Conservation (phyloP, 2,888 invertebrate genomes). For the Oscheius sp. region DNA sequence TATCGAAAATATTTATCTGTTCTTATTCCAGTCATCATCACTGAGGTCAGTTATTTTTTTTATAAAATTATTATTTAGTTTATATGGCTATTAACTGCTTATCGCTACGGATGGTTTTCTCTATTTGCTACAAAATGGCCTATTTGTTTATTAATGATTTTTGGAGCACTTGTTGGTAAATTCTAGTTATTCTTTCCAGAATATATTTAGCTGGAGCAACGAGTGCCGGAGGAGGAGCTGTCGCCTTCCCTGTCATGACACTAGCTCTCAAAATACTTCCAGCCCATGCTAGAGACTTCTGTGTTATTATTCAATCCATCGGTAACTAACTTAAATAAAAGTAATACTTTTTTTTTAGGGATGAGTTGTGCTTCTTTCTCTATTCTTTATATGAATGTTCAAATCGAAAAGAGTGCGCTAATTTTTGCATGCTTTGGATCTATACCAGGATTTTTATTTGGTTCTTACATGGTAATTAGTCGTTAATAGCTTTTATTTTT, state of each 20-base stretch:
- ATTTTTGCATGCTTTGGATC: conserved; percentile 59
- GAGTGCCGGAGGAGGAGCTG: conserved; percentile 62
- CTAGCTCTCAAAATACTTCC: conserved; percentile 54
- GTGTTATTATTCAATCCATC: conserved; percentile 59
- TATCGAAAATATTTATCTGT: conserved; percentile 17
- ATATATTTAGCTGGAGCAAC: conserved; percentile 55
- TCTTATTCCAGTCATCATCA: not conserved
- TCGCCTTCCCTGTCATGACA: conserved; percentile 66
- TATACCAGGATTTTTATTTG: conserved; percentile 63
- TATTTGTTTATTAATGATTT: conserved; percentile 67
- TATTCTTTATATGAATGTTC: conserved; percentile 65
- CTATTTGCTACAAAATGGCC: conserved; percentile 59
- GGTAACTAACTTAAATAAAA: conserved; percentile 35
- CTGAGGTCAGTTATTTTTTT: conserved; percentile 7
- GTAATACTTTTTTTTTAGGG: conserved; percentile 41
- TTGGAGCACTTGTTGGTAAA: conserved; percentile 64
- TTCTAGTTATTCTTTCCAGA: conserved; percentile 68
- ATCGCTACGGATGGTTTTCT: conserved; percentile 50
- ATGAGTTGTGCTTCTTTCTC: conserved; percentile 67
- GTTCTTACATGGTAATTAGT: conserved; percentile 50
- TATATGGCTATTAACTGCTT: conserved; percentile 38
- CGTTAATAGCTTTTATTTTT: not conserved
- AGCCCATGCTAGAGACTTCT: conserved; percentile 56
- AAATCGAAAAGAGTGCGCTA: conserved; percentile 61
- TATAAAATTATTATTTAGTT: conserved; percentile 27